Evolutionary conservation across 2,113 vertebrate species (phyloP).

Genomic region (Cyprinus carpio): DNA sequence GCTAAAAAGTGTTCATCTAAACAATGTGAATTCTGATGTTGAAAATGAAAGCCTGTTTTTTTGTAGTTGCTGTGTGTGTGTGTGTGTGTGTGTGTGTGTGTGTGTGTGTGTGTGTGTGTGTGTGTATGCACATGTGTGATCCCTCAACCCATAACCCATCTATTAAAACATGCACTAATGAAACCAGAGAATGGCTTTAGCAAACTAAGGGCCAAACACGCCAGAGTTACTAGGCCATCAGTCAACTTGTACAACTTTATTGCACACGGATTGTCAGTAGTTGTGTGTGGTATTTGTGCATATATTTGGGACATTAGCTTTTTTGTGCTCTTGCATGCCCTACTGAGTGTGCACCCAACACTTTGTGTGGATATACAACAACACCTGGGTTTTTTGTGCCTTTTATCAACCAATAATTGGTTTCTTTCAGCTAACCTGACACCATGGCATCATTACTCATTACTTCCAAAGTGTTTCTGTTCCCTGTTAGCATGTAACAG

Average conservation of each 20-base stretch:
- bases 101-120: too few species aligned
- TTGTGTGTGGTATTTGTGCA: conserved; percentile 5
- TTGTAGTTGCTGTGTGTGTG: conserved; percentile 27
- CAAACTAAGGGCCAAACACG: conserved; percentile 44
- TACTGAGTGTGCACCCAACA: not conserved
- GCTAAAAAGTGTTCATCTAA: not conserved
- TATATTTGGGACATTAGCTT: not conserved
- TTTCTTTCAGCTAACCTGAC: conserved; percentile 35
- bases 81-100: too few species aligned
- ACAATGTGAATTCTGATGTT: not conserved
- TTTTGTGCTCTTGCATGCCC: not conserved
- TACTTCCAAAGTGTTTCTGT: conserved; percentile 11
- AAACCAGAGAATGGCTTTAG: conserved; percentile 68
- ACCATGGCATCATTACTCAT: conserved; percentile 27
- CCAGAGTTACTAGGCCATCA: conserved; percentile 26
- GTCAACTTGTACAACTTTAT: conserved; percentile 31
- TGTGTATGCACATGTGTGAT: not conserved
- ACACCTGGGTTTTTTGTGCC: not conserved
- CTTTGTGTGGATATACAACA: not conserved
- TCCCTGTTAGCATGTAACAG: conserved; percentile 40
- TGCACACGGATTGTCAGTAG: conserved; percentile 9
- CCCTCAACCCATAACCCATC: conserved; percentile 51
- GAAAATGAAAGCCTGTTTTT: conserved; percentile 15
- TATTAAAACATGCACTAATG: conserved; percentile 69
- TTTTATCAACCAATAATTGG: conserved; percentile 27